phyloP scores from a whole-genome alignment of 1,140 invertebrate genomes.

The Coelopa frigida region DNA sequence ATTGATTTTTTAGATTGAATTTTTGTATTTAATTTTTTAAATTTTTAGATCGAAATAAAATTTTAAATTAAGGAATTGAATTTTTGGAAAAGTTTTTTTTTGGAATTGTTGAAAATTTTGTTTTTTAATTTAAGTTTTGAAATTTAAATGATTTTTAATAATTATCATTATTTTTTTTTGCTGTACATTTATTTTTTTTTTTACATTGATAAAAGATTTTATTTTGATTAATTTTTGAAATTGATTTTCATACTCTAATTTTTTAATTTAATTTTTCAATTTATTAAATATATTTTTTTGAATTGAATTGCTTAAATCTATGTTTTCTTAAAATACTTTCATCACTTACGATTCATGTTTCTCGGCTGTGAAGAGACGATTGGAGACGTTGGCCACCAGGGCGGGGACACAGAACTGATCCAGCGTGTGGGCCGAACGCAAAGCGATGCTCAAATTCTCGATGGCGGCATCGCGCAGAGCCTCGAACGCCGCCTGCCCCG shows the following conservation, averaged over 20 bases:
- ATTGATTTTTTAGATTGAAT: too few species aligned
- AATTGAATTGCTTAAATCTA: neutral
- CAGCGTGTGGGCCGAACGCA: slow-evolving; percentile 78
- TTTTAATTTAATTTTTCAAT: too few species aligned
- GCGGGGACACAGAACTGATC: slow-evolving; percentile 91
- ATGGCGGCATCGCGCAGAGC: slow-evolving; percentile 88
- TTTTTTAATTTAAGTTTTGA: too few species aligned
- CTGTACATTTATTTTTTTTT: too few species aligned
- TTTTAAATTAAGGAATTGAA: neutral
- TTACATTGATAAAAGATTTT: too few species aligned
- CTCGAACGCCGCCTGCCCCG: slow-evolving; percentile 67
- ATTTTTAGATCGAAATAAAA: neutral
- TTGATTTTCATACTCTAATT: too few species aligned
- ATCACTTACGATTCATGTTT: slow-evolving; percentile 64
- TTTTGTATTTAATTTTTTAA: neutral
- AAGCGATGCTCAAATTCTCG: slow-evolving; percentile 87
- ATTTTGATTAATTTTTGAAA: too few species aligned
- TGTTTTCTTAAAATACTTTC: neutral
- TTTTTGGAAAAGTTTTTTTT: neutral
- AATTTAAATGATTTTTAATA: too few species aligned
- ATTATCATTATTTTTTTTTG: too few species aligned
- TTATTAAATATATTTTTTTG: neutral
- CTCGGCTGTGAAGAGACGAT: slow-evolving; percentile 84
- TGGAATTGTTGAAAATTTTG: slow-evolving; percentile 2
- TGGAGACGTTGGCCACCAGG: slow-evolving; percentile 89